Base-by-base conservation (phyloP, 92 coral and sea anemone species). In the Parazoanthus atlanticus region DNA sequence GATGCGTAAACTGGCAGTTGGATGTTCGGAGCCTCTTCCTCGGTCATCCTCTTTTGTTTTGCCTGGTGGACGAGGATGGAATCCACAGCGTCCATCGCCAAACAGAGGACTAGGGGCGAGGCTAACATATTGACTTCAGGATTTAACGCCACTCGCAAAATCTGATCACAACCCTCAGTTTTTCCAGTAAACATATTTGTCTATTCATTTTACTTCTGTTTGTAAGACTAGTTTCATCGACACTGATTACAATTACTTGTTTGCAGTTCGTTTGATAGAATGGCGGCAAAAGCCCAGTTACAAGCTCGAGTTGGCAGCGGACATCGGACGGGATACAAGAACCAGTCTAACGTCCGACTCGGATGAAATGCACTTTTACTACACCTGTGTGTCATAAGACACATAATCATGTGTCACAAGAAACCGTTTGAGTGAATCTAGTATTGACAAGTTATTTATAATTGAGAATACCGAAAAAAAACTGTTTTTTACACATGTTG, bases 261-360 rank as follows among this genome's bases (percentile, higher is more conserved):
- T 76, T 84, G 79, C 89, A 95, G 98, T 82, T 95, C 98, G n/a
- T 95, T 95, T 86, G 98, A 93, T 77, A 79, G 90, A 72, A 95
- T 95, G 98, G 98, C 98, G n/a, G 91, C 88, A 30, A 83, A 77
- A 52, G 96, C 98, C 28, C 91, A 93, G 86, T 85, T 89, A 0
- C 93, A 90, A 61, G 98, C 98, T 74, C 81, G 88, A 17, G 96
- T 95, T n/a, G 98, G 98, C 76, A 93, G 94, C 28, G 98, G 98
- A 3, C 98, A 96, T 40, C 94, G 91, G 79, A 93, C 94, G 23
- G 98, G 96, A 36, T 91, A 95, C 88, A 95, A 92, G 89, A 95
- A 95, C 93, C 92, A 90, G 67, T 95, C 98, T 1, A 90, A 91
- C 8, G 66, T 95, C 19, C 86, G 88, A 74, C 89, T 95, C 52